Conservation (phyloP, 2,888 invertebrate species). For the Eupithecia subfuscata region DNA sequence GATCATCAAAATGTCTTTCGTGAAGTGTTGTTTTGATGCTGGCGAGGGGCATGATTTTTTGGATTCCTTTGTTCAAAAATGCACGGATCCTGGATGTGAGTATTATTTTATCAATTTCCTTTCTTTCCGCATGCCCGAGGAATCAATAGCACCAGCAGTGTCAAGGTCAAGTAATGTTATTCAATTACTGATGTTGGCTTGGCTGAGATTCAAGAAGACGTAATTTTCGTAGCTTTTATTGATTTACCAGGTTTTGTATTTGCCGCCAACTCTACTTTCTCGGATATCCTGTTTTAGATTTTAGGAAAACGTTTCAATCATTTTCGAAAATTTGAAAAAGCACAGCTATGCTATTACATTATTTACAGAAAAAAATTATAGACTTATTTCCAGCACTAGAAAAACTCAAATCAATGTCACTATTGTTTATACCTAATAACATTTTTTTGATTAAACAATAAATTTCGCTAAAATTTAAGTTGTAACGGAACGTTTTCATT, state of each 20-base stretch:
- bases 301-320: neutral
- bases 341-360: neutral
- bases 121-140: neutral
- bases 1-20: slow-evolving; percentile 83
- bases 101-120: slow-evolving; percentile 55
- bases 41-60: slow-evolving; percentile 89
- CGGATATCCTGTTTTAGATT: slow-evolving; percentile 28
- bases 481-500: slow-evolving; percentile 45
- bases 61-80: slow-evolving; percentile 90
- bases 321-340: neutral
- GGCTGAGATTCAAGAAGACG: slow-evolving; percentile 29
- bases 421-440: too few relatives aligned
- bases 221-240: slow-evolving; percentile 40
- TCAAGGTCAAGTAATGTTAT: slow-evolving; percentile 36
- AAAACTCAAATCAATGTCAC: neutral
- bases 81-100: slow-evolving; percentile 93
- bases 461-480: neutral
- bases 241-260: slow-evolving; percentile 51
- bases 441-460: neutral
- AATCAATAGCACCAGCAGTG: neutral
- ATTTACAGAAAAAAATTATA: neutral
- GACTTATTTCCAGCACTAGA: neutral
- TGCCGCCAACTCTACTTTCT: slow-evolving; percentile 50
- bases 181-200: slow-evolving; percentile 39
- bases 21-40: slow-evolving; percentile 92